Evolutionary conservation across 2,797 vertebrate species (phyloP).

Genomic region (Sparus aurata): DNA sequence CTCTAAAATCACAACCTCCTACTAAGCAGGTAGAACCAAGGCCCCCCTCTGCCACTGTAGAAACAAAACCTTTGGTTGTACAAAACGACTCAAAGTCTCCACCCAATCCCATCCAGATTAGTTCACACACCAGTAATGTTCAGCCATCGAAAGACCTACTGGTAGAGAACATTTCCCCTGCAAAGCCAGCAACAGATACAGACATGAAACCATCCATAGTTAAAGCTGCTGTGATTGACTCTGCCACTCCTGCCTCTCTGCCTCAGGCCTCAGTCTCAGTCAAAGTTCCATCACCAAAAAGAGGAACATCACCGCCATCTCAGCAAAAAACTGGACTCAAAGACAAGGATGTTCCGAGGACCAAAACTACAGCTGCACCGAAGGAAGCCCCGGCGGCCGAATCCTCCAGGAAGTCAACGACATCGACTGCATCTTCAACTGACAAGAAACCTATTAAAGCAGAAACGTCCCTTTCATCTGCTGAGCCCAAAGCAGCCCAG

Average conservation of each 20-base stretch:
- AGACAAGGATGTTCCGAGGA: slow-evolving; percentile 68
- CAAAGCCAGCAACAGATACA: slow-evolving; percentile 73
- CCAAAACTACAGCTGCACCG: slow-evolving; percentile 44
- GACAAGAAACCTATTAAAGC: slow-evolving; percentile 46
- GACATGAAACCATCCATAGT: slow-evolving; percentile 74
- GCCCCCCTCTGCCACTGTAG: slow-evolving; percentile 41
- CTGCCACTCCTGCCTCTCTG: slow-evolving; percentile 72
- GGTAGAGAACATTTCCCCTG: slow-evolving; percentile 54
- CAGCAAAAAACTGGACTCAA: slow-evolving; percentile 79
- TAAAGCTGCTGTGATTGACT: slow-evolving; percentile 79
- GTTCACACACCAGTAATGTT: slow-evolving; percentile 38
- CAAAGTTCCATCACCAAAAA: slow-evolving; percentile 77
- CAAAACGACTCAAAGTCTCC: slow-evolving; percentile 42
- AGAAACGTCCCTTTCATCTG: slow-evolving; percentile 26
- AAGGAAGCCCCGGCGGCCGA: slow-evolving; percentile 46
- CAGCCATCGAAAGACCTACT: slow-evolving; percentile 52
- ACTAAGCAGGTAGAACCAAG: slow-evolving; percentile 33
- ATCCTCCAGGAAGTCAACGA: slow-evolving; percentile 78
- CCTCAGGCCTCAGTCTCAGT: slow-evolving; percentile 73
- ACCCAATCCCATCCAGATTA: slow-evolving; percentile 34
- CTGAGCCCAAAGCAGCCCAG: slow-evolving; percentile 60
- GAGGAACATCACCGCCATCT: slow-evolving; percentile 81
- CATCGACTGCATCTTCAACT: slow-evolving; percentile 83
- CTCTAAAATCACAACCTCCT: slow-evolving; percentile 24
- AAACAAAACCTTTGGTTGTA: slow-evolving; percentile 41